Base-by-base conservation (phyloP, 2,113 vertebrate species). In the Arenaria interpres region DNA sequence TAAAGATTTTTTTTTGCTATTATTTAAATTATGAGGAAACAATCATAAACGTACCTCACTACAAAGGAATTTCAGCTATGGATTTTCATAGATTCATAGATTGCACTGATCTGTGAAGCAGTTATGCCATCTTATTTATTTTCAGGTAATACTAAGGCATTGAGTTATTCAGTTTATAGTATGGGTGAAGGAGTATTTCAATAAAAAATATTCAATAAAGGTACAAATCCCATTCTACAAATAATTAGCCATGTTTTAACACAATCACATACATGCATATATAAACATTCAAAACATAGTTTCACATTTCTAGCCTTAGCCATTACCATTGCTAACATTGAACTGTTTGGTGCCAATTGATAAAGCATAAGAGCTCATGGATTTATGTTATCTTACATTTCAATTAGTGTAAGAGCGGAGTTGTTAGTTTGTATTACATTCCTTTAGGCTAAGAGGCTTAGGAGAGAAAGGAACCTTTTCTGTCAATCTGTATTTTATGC, bases 201-300 rank as follows among this genome's bases (percentile, higher is more conserved):
- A 41, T 11, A 7, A 12, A 91, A 95, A 28, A 1, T 10, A 62
- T 68, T 30, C 32, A 88, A 28, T 41, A 80, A 35, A 90, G n/a
- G 15, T n/a, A 76, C 6, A 93, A 72, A 78, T 85, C 43, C 9
- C 53, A 57, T 66, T 74, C 48, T 63, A 43, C 7, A 43, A 84
- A n/a, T 77, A 75, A 86, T 85, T 32, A 89, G 6, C 39, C 12
- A 15, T 33, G 8, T n/a, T 93, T 81, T 78, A 92, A 76, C 35
- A 17, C 4, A 88, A 33, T 51, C 22, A 69, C 16, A 73, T 20
- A 13, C 0, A 0, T 30, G 6, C 7, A 51, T 59, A 64, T 8
- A 21, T 56, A 92, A 77, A 53, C 28, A 68, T 62, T 60, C 8
- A 79, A 94, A 92, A n/a, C 11, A 53, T 18, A 85, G 23, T 19